Base-by-base conservation (phyloP, 1,140 invertebrate species). In the Aricia agestis region DNA sequence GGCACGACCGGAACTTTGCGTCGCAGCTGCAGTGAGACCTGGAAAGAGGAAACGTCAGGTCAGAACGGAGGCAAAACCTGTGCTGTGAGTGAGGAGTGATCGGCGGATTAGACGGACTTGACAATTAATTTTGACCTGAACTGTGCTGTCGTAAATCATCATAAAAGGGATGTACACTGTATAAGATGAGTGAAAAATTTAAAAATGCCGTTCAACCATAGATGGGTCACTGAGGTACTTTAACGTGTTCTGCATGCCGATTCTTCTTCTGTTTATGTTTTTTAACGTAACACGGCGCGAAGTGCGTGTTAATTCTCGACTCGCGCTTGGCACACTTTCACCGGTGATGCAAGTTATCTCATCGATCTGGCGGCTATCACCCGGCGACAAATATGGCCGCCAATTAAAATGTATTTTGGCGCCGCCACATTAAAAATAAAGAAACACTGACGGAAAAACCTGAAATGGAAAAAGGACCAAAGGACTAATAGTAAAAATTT, bases 21-120 rank as follows among this genome's bases (percentile, higher is more conserved):
- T 95, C 94, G 73, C 94, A 94, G 36, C 84, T 80, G 76, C 94
- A 95, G 73, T 93, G 91, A 0, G 93, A 94, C 70, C 94, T 94
- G 80, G 25, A 85, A 82, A 9, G 32, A 7, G 72, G 7, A 59
- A 18, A 73, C 19, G 45, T 52, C 13, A 13, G 11, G 13, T 13
- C 13, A 15, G 1, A 11, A 11, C 1, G 45, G 13, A n/a, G 45
- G 9, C 1, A 52, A 9, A 42, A 11, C 41, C n/a, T n/a, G n/a
- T n/a, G 42, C 11, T 10, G 32, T 2, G 32, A 2, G 9, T 7
- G 6, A 0, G 36, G 36, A 6, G 6, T 36, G 36, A 5, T 36
- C 2, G 36, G 36, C 36, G 6, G 6, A 36, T 36, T 36, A 36
- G 36, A 36, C 6, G 36, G 6, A 25, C 25, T 25, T 25, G 25